Evolutionary conservation across 2,113 vertebrate species (phyloP).

Genomic region (Tragulus kanchil): DNA sequence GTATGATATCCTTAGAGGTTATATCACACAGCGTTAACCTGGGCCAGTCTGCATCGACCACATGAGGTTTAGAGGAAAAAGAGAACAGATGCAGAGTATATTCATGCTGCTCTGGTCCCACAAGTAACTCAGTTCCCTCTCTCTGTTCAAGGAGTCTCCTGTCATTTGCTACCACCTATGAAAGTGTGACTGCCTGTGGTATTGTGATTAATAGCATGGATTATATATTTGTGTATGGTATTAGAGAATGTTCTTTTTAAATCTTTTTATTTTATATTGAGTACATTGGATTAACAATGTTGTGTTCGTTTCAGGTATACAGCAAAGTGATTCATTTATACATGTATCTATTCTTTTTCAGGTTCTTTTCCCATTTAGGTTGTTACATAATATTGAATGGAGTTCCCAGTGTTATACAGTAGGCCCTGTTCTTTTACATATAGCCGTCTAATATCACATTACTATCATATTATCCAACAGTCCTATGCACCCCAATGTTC

Average conservation of each 20-base stretch:
- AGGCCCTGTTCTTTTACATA: neutral
- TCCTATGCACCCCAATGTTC: neutral
- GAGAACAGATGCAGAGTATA: neutral
- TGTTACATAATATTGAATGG: neutral
- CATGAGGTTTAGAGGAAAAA: neutral
- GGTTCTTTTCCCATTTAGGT: neutral
- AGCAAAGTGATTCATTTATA: neutral
- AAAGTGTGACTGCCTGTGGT: neutral
- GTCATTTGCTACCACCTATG: neutral
- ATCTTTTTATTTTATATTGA: neutral
- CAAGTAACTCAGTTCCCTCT: neutral
- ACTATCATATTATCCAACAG: neutral
- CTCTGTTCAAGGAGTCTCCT: neutral
- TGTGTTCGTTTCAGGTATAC: neutral
- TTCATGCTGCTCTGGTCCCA: too few relatives aligned
- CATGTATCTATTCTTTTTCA: neutral
- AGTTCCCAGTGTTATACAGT: neutral
- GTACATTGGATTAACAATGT: neutral
- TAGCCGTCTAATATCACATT: neutral
- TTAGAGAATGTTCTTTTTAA: neutral
- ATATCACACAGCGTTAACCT: neutral
- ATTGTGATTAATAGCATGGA: neutral
- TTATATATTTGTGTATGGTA: neutral
- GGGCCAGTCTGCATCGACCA: accelerated
- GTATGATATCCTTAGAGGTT: neutral